A percentile compares a stretch with the other conserved stretches of the same genome.
Evolutionary conservation across 2,888 invertebrate species (phyloP).

Genomic region (Drosophila gaucha): DNA sequence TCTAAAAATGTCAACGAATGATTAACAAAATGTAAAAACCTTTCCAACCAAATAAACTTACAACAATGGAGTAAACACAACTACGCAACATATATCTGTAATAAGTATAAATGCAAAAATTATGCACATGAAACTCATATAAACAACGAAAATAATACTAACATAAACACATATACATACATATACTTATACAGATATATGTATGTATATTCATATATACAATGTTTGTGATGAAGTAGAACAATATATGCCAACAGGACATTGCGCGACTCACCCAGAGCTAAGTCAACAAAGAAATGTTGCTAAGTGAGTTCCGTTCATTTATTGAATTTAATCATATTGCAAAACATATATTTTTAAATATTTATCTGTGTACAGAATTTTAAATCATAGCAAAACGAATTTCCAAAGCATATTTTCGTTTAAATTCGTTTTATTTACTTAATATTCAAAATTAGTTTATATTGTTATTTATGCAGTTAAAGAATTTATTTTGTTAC

Average conservation of each 20-base stretch:
- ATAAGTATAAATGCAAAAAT: conserved; percentile 52
- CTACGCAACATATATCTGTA: conserved; percentile 15
- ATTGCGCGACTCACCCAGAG: background rate
- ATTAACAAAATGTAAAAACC: too few species aligned
- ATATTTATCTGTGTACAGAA: too few species aligned
- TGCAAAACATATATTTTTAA: too few species aligned
- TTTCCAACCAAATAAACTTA: too few species aligned
- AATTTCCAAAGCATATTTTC: too few species aligned
- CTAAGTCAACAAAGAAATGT: background rate
- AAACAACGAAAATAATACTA: conserved; percentile 2
- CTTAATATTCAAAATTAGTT: too few species aligned
- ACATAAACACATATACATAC: background rate
- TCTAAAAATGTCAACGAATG: conserved; percentile 5
- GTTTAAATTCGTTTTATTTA: too few species aligned
- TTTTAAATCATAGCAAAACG: too few species aligned
- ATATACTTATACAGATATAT: background rate
- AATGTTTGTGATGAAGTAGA: background rate
- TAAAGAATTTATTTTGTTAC: too few species aligned
- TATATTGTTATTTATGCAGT: too few species aligned
- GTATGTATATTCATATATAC: background rate
- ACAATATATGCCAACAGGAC: background rate
- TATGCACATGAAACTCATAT: conserved; percentile 37
- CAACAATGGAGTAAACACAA: conserved; percentile 5
- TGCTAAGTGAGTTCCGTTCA: background rate
- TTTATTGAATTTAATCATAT: too few species aligned